These are phyloP conservation scores for Xestobium rufovillosum DNA, from an alignment of 2,888 invertebrate species.

Conservation along the genomic window DNA sequence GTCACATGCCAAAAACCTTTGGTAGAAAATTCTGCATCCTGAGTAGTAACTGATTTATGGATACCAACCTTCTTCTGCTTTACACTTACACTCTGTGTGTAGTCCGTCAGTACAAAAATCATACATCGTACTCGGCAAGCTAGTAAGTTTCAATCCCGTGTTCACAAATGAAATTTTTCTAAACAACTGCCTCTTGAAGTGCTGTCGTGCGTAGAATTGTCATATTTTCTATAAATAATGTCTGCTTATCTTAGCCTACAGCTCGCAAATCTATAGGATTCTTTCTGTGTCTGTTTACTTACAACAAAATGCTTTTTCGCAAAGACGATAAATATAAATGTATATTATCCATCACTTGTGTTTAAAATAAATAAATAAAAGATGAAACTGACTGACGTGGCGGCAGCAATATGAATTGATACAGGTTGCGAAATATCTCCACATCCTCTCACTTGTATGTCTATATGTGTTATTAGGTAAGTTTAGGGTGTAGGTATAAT, in stretches of 20 bases:
- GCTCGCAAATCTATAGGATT: constrained; percentile 36
- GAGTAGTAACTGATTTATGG: no score
- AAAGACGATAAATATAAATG: constrained; percentile 30
- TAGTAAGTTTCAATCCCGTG: no score
- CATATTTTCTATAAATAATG: constrained; percentile 38
- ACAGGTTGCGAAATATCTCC: constrained; percentile 35
- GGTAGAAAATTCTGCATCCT: no score
- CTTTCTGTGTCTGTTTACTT: constrained; percentile 33
- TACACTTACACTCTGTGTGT: no score
- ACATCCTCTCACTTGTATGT: constrained; percentile 31
- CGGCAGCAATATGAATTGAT: constrained; percentile 45
- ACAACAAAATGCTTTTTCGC: constrained; percentile 33
- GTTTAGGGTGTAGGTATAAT: constrained; percentile 31
- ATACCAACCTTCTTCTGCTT: no score
- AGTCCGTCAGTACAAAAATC: no score
- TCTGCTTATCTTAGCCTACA: constrained; percentile 40
- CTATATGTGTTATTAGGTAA: constrained; percentile 27
- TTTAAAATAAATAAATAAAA: no score
- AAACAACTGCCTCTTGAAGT: no score
- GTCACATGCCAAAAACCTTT: no score
- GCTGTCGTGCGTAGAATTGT: no score
- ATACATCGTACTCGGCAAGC: no score
- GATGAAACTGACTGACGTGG: constrained; percentile 26
- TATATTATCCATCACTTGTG: constrained; percentile 33
- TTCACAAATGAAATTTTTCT: no score